Evolutionary conservation across 2,888 invertebrate species (phyloP).

Genomic region (Drosophila trichaetosa): DNA sequence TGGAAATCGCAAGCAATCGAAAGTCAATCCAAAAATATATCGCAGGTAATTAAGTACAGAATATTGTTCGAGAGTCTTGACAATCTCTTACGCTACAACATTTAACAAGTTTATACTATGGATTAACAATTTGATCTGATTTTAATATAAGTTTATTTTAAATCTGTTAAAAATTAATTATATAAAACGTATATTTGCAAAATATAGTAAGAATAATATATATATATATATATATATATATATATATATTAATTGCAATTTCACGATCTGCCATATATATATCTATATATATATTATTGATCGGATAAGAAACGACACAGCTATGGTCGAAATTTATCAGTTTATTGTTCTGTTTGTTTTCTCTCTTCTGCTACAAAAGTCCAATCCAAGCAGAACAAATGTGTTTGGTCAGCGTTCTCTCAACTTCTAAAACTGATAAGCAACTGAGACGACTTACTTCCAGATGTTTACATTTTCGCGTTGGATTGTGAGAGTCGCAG

Average conservation of each 20-base stretch:
- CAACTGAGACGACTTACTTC: not conserved
- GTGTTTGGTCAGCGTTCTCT: not conserved
- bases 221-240: not conserved
- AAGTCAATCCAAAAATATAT: not conserved
- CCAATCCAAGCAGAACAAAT: slow-evolving; percentile 10
- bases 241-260: not conserved
- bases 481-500: not conserved
- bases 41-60: not conserved
- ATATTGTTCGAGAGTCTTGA: not conserved
- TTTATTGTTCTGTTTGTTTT: slow-evolving; percentile 3
- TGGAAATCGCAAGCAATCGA: not conserved
- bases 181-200: not conserved
- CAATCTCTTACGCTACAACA: not conserved
- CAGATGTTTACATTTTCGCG: not conserved
- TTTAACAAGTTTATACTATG: not conserved
- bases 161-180: not conserved
- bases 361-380: not conserved
- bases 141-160: not conserved
- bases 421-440: slow-evolving; percentile 32
- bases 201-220: not conserved
- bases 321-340: not conserved
- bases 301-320: not conserved
- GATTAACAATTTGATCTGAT: not conserved
- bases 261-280: not conserved
- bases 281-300: not conserved